Base-by-base conservation (phyloP, 2,888 invertebrate genomes). In the Endomychus coccineus region DNA sequence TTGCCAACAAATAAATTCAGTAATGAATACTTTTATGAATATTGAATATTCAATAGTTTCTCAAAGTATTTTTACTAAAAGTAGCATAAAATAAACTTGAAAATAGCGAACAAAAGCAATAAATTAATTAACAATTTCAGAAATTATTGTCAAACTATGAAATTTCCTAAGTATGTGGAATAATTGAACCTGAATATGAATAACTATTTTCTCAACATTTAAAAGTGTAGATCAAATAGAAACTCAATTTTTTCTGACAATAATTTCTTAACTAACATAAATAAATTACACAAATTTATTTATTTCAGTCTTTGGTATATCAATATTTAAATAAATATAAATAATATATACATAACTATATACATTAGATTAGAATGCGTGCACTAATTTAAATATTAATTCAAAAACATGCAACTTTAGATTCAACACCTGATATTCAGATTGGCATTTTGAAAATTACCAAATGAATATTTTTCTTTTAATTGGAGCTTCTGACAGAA, bases 291-390 rank as follows among this genome's bases (percentile, higher is more conserved):
- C 27, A 29, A 27, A 39, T 44, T 44, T 38, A 45, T 36, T 49
- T 45, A 47, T 50, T 52, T 59, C 58, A 59, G 59, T 59, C 59
- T 59, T 59, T 59, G 59, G 59, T 50, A 54, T 50, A 51, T 22
- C 36, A 52, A 50, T 46, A 49, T 51, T 52, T 24, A 55, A 56
- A 52, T 54, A 54, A 53, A 52, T 53, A 51, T 43, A 51, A 50
- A 51, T 51, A 47, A 49, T 53, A 49, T 52, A 51, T 49, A 54
- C 21, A 6, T 19, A 7, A 19, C 21, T 19, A 7, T n/a, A n/a
- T n/a, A n/a, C n/a, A n/a, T n/a, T n/a, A n/a, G n/a, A n/a, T n/a
- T n/a, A n/a, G n/a, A n/a, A n/a, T n/a, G n/a, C n/a, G n/a, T n/a
- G n/a, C n/a, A n/a, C n/a, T n/a, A n/a, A n/a, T n/a, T n/a, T n/a